Percentiles rank a stretch among this genome's conserved stretches.
phyloP scores from a whole-genome alignment of 37 sponge, comb jelly and placozoan species.

The Spongilla lacustris region DNA sequence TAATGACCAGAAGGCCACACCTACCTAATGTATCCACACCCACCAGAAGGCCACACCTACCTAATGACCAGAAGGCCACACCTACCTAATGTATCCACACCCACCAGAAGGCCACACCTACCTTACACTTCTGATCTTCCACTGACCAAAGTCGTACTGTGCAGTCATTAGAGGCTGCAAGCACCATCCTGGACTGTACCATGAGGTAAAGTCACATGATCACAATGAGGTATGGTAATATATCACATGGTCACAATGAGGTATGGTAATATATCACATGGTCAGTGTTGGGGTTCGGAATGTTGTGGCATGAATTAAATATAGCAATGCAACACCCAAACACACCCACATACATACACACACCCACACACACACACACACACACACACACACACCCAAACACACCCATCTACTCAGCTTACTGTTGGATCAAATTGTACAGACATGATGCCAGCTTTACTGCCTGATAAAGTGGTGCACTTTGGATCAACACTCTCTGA shows the following conservation, averaged over 20 bases:
- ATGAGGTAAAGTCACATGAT: background rate
- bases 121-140: background rate
- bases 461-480: conserved; percentile 50
- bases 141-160: background rate
- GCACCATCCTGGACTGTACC: background rate
- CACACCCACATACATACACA: background rate
- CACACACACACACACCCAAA: background rate
- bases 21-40: no score
- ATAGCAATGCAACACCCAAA: background rate
- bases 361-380: background rate
- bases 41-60: no score
- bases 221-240: background rate
- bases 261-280: background rate
- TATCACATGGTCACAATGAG: background rate
- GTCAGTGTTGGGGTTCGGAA: no score
- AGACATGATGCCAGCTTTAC: conserved; percentile 85
- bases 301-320: no score
- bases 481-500: conserved; percentile 59
- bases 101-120: background rate
- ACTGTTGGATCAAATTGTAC: conserved; percentile 90
- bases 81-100: no score
- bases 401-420: background rate
- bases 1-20: no score
- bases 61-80: no score
- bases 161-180: background rate